These are phyloP conservation scores for Xiphias gladius DNA, from an alignment of 2,113 vertebrate genomes.

Conservation along the genomic window DNA sequence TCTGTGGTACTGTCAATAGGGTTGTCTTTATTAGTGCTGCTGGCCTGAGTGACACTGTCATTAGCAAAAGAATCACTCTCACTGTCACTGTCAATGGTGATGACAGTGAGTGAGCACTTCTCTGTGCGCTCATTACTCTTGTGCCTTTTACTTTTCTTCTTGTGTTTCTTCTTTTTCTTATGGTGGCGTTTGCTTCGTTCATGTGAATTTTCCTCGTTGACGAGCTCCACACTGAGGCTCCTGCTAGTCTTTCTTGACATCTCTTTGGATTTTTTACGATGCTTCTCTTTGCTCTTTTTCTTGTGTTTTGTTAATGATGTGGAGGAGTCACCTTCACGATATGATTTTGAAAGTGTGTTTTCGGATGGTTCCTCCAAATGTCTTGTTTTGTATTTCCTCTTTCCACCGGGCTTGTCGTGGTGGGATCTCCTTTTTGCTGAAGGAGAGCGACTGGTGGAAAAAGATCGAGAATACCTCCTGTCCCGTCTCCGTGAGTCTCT, in stretches of 20 bases:
- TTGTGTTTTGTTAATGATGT: slow-evolving; percentile 73
- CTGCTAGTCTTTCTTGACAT: slow-evolving; percentile 82
- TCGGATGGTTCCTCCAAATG: slow-evolving; percentile 86
- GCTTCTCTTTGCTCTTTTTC: slow-evolving; percentile 80
- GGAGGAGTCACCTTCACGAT: slow-evolving; percentile 33
- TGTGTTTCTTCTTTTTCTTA: slow-evolving; percentile 94
- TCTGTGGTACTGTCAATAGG: not conserved
- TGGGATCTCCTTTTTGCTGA: slow-evolving; percentile 76
- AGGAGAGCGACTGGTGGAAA: slow-evolving; percentile 87
- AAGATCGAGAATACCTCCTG: slow-evolving; percentile 84
- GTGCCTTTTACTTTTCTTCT: slow-evolving; percentile 89
- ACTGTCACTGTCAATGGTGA: slow-evolving; percentile 91
- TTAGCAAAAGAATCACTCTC: slow-evolving; percentile 82
- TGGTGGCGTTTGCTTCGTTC: slow-evolving; percentile 85
- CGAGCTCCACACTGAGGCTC: slow-evolving; percentile 89
- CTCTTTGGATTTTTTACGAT: slow-evolving; percentile 83
- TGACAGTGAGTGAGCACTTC: slow-evolving; percentile 83
- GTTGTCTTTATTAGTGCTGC: slow-evolving; percentile 21
- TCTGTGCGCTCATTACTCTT: slow-evolving; percentile 64
- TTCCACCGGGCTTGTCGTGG: slow-evolving; percentile 90
- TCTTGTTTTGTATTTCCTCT: slow-evolving; percentile 93
- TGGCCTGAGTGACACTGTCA: slow-evolving; percentile 7
- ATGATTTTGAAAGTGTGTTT: slow-evolving; percentile 30
- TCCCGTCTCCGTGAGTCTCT: slow-evolving; percentile 82
- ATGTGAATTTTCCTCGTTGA: slow-evolving; percentile 84